Percentiles rank a stretch among this genome's conserved stretches.
Conservation (phyloP, 1,140 invertebrate species). For the Alviniconcha marisindica region DNA sequence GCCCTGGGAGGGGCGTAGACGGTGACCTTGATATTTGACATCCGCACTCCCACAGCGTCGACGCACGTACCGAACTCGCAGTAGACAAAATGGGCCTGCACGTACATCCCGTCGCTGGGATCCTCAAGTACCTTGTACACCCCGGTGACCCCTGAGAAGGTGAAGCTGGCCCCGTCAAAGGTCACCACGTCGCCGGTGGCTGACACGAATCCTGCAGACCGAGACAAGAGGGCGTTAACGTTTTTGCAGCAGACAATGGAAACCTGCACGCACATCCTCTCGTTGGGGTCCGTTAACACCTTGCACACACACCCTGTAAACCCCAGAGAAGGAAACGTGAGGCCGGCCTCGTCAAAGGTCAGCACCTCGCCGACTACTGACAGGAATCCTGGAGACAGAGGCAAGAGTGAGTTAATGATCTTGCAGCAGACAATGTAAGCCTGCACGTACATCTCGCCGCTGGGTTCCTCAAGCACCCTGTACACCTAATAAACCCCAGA, state of each 20-base stretch:
- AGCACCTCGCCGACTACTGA: no score
- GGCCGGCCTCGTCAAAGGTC: no score
- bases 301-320: no score
- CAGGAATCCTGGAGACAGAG: no score
- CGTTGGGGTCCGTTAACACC: no score
- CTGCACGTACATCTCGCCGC: no score
- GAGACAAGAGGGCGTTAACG: no score
- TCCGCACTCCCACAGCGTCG: background rate
- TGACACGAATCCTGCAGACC: background rate
- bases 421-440: no score
- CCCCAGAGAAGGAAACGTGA: no score
- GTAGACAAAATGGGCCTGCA: background rate
- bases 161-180: background rate
- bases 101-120: background rate
- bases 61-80: conserved; percentile 14
- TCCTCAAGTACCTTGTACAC: background rate
- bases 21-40: background rate
- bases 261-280: no score
- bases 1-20: conserved; percentile 1
- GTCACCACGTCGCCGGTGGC: conserved; percentile 3
- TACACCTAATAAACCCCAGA: background rate
- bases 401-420: no score
- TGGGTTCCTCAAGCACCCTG: background rate
- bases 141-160: background rate
- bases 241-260: no score